Conservation (phyloP, 2,888 invertebrate genomes). For the Pyrochroa serraticornis region DNA sequence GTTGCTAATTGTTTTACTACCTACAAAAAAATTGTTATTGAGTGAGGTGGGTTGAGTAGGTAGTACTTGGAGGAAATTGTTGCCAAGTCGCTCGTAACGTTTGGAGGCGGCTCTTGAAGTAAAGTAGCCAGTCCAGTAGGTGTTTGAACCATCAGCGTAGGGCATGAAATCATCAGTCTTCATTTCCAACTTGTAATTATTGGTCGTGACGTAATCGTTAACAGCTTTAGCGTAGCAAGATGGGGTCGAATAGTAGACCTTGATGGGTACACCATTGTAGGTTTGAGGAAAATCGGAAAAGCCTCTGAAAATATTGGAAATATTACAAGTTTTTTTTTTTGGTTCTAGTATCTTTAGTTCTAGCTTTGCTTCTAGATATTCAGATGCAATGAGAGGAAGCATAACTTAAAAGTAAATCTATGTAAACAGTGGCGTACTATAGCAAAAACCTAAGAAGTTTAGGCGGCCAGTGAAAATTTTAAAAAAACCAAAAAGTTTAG, state of each 20-base stretch:
- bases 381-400: too few species aligned
- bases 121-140: conserved; percentile 93
- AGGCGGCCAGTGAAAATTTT: too few species aligned
- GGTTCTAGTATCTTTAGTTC: too few species aligned
- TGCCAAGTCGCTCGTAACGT: conserved; percentile 73
- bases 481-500: too few species aligned
- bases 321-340: too few species aligned
- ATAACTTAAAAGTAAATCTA: too few species aligned
- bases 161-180: conserved; percentile 91
- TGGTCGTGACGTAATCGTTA: conserved; percentile 46
- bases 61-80: conserved; percentile 71
- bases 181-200: conserved; percentile 53
- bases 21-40: neutral
- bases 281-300: conserved; percentile 18
- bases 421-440: too few species aligned
- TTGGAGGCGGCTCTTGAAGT: conserved; percentile 81
- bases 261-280: conserved; percentile 54
- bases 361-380: too few species aligned
- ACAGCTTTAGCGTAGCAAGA: conserved; percentile 79
- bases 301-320: conserved; percentile 15
- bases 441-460: too few species aligned
- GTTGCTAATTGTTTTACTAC: conserved; percentile 22
- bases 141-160: conserved; percentile 79
- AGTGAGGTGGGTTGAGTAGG: neutral
- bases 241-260: conserved; percentile 81